Conservation (phyloP, 2,797 vertebrate species). For the Emys orbicularis region DNA sequence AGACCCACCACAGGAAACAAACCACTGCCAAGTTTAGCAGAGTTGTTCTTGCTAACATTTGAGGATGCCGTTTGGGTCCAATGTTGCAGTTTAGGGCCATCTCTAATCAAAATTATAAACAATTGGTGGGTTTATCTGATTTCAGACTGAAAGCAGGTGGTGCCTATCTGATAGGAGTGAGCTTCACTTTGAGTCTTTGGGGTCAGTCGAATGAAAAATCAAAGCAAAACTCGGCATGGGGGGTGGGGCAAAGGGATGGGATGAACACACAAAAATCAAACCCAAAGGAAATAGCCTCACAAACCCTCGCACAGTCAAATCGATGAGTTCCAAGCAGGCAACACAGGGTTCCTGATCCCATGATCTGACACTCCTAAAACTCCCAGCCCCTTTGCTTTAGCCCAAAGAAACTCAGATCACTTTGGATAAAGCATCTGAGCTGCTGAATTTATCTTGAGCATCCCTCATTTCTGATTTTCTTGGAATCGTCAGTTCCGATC, state of each 20-base stretch:
- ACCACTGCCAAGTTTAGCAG: background rate
- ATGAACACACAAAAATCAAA: background rate
- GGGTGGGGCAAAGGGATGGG: background rate
- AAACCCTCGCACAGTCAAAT: background rate
- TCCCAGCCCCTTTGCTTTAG: background rate
- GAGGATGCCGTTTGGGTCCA: background rate
- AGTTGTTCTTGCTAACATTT: background rate
- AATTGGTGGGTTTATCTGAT: background rate
- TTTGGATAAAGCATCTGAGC: fast-evolving
- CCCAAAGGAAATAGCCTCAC: background rate
- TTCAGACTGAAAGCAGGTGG: background rate
- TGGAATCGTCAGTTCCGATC: background rate
- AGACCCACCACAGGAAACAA: background rate
- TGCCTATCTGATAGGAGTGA: background rate
- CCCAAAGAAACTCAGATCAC: background rate
- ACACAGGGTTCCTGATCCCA: fast-evolving
- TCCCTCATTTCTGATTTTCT: background rate
- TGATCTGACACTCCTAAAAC: background rate
- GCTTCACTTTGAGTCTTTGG: background rate
- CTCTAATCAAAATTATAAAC: background rate
- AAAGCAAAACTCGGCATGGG: background rate
- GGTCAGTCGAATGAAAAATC: background rate
- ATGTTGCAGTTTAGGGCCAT: background rate
- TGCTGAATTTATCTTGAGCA: background rate
- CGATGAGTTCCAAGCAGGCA: background rate